phyloP scores from a whole-genome alignment of 2,113 vertebrate genomes.

The Actenoides hombroni region DNA sequence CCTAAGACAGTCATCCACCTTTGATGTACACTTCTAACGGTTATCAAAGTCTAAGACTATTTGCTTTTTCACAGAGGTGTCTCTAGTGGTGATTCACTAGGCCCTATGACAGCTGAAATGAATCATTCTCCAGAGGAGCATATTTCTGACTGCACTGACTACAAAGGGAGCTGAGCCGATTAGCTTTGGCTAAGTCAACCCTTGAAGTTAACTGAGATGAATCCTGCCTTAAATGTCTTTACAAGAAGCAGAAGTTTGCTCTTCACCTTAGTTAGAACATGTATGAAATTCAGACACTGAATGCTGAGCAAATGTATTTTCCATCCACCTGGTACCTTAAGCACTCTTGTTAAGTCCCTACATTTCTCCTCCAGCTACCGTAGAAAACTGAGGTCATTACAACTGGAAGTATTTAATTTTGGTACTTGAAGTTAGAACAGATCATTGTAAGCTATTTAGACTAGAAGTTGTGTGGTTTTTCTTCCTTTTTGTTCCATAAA shows the following conservation, averaged over 20 bases:
- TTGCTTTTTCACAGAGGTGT: neutral
- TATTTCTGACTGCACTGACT: neutral
- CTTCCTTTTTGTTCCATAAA: neutral
- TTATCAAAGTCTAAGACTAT: neutral
- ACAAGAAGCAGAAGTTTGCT: neutral
- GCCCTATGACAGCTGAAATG: neutral
- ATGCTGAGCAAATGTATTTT: neutral
- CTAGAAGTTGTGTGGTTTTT: rapidly evolving
- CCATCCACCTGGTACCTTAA: neutral
- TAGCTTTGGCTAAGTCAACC: neutral
- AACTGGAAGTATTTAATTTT: neutral
- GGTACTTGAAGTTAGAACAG: neutral
- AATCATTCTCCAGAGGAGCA: neutral
- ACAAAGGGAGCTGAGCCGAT: neutral
- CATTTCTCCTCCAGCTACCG: neutral
- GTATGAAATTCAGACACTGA: rapidly evolving
- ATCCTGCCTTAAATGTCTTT: neutral
- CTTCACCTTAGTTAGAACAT: neutral
- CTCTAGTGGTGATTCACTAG: neutral
- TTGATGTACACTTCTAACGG: neutral
- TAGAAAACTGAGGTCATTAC: neutral
- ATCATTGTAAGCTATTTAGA: neutral
- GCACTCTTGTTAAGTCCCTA: neutral
- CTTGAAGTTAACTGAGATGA: neutral
- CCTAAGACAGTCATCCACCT: neutral